These are phyloP conservation scores for Cassiopea andromeda DNA, from an alignment of 30 jellyfish, hydroid and myxozoan genomes.

Conservation along the genomic window DNA sequence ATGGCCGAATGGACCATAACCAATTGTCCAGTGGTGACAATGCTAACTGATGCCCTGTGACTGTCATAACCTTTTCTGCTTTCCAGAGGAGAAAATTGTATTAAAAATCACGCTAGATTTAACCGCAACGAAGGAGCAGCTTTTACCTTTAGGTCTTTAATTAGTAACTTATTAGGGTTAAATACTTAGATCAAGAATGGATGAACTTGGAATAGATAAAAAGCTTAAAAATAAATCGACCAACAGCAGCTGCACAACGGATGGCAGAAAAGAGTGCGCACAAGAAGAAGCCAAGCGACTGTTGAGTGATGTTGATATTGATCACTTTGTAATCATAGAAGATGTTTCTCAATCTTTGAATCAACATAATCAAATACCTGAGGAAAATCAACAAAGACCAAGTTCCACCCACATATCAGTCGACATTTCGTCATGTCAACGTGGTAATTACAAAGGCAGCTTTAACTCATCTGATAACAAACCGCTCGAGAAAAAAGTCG, in stretches of 20 bases:
- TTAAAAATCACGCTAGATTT: too few species aligned
- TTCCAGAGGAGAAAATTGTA: too few species aligned
- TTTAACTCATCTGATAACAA: background rate
- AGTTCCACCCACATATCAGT: background rate
- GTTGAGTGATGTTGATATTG: background rate
- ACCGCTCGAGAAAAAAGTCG: slow-evolving; percentile 35
- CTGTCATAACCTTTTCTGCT: too few species aligned
- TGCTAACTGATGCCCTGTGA: too few species aligned
- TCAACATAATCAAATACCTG: background rate
- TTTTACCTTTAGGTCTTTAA: too few species aligned
- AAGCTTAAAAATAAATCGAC: background rate
- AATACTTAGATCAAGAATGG: too few species aligned
- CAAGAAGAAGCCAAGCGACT: background rate
- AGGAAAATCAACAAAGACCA: slow-evolving; percentile 19
- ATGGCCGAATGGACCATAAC: too few species aligned
- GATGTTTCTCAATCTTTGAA: slow-evolving; percentile 2
- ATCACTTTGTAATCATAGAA: background rate
- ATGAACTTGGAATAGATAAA: background rate
- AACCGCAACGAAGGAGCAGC: too few species aligned
- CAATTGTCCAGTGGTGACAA: too few species aligned
- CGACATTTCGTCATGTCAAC: background rate
- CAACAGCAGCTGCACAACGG: background rate
- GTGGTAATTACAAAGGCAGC: background rate
- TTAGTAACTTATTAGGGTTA: too few species aligned
- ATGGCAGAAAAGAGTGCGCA: background rate